phyloP scores from a whole-genome alignment of 2,113 vertebrate genomes.

The Tupaia tana region DNA sequence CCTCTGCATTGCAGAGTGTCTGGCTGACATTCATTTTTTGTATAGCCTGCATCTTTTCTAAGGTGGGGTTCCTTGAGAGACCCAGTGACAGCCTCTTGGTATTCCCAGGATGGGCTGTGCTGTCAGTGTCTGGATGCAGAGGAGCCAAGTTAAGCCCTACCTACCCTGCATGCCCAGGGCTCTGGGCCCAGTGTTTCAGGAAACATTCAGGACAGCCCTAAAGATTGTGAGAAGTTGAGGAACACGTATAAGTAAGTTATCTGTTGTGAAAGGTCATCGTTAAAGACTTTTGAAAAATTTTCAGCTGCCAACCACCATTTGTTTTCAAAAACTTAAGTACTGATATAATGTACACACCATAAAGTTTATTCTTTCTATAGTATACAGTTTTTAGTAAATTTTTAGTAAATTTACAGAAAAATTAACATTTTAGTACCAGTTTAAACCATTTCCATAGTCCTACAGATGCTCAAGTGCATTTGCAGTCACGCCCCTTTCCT shows the following conservation, averaged over 20 bases:
- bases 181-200: not conserved
- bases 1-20: too few relatives aligned
- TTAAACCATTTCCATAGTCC: not conserved
- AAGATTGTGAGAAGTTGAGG: not conserved
- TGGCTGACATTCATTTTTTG: not conserved
- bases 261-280: not conserved
- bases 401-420: not conserved
- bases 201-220: not conserved
- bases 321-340: not conserved
- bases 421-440: not conserved
- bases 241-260: not conserved
- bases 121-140: not conserved
- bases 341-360: not conserved
- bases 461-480: not conserved
- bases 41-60: not conserved
- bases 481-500: not conserved
- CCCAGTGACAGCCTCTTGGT: not conserved
- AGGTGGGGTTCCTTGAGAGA: not conserved
- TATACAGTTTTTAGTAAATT: not conserved
- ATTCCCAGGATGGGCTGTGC: not conserved
- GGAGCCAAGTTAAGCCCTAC: not conserved
- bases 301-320: not conserved
- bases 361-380: not conserved
- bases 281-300: constrained; percentile 18
- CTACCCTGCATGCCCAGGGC: not conserved